Evolutionary conservation across 2,888 invertebrate species (phyloP).

Genomic region (Perdita meconis): DNA sequence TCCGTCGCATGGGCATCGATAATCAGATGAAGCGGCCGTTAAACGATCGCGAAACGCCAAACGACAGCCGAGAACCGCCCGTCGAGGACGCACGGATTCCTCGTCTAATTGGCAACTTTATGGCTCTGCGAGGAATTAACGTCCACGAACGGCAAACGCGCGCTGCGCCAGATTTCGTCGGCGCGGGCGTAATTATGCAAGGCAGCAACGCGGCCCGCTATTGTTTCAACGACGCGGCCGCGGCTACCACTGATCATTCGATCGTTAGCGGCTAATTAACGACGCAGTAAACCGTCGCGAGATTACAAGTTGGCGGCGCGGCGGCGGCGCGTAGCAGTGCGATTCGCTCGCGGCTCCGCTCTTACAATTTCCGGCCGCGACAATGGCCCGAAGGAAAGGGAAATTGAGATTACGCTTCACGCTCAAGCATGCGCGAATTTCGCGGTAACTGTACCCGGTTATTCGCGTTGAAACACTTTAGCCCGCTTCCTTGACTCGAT

Average conservation of each 20-base stretch:
- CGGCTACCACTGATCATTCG: slow-evolving; percentile 9
- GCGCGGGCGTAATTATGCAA: slow-evolving; percentile 3
- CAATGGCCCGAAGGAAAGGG: slow-evolving; percentile 19
- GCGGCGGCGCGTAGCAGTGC: slow-evolving; percentile 2
- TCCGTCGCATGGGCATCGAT: slow-evolving; percentile 22
- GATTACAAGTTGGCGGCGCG: slow-evolving; percentile 27
- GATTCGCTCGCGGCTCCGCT: slow-evolving; percentile 7
- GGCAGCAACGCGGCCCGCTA: not conserved
- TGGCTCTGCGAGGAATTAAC: slow-evolving; percentile 13
- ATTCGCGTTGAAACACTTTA: slow-evolving; percentile 37
- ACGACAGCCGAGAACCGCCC: not conserved
- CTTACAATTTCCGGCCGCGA: slow-evolving; percentile 35
- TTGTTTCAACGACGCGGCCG: slow-evolving; percentile 10
- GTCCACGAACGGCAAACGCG: not conserved
- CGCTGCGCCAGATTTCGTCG: slow-evolving; percentile 3
- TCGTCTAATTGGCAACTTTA: slow-evolving; percentile 25
- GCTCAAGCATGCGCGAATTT: slow-evolving; percentile 20
- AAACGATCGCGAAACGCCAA: slow-evolving; percentile 21
- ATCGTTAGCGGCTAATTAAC: slow-evolving; percentile 34
- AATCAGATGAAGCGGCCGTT: slow-evolving; percentile 28
- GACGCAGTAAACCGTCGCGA: slow-evolving; percentile 24
- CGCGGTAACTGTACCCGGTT: slow-evolving; percentile 22
- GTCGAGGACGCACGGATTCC: slow-evolving; percentile 12
- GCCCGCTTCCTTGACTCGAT: slow-evolving; percentile 29
- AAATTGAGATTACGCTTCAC: slow-evolving; percentile 33